These are phyloP conservation scores for Spatulosminthurus flaviceps DNA, from an alignment of 2,888 invertebrate genomes.

Conservation along the genomic window DNA sequence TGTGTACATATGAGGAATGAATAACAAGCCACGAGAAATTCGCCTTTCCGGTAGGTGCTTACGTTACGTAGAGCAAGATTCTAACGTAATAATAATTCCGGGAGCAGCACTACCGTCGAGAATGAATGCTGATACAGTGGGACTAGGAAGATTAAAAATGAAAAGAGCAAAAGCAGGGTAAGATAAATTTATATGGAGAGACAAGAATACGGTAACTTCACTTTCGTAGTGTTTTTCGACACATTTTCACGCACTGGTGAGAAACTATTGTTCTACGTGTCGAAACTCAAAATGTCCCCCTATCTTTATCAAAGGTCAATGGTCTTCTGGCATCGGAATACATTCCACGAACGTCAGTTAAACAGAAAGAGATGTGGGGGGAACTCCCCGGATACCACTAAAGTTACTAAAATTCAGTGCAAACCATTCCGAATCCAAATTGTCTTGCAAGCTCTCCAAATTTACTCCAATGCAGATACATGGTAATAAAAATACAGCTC, in stretches of 20 bases:
- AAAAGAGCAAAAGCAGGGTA: conserved; percentile 11
- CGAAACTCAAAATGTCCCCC: conserved; percentile 26
- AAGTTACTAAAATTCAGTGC: no score
- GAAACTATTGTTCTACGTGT: conserved; percentile 34
- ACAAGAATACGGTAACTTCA: conserved; percentile 16
- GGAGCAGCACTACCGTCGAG: neutral
- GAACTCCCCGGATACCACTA: neutral
- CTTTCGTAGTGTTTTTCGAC: conserved; percentile 30
- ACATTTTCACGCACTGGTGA: conserved; percentile 44
- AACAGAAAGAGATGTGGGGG: conserved; percentile 31
- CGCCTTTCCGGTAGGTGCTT: no score
- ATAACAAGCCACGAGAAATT: no score
- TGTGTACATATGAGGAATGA: no score
- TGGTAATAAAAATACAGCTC: no score
- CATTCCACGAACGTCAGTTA: conserved; percentile 24
- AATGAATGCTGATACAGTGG: conserved; percentile 6
- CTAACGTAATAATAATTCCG: no score
- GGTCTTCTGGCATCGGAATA: conserved; percentile 25
- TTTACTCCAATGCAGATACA: neutral
- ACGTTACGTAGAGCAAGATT: no score
- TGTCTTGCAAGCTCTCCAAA: neutral
- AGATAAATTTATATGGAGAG: conserved; percentile 4
- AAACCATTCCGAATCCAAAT: no score
- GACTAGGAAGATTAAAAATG: conserved; percentile 2
- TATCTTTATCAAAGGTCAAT: conserved; percentile 38